phyloP scores from a whole-genome alignment of 2,888 invertebrate species.

The Phyllotreta striolata region DNA sequence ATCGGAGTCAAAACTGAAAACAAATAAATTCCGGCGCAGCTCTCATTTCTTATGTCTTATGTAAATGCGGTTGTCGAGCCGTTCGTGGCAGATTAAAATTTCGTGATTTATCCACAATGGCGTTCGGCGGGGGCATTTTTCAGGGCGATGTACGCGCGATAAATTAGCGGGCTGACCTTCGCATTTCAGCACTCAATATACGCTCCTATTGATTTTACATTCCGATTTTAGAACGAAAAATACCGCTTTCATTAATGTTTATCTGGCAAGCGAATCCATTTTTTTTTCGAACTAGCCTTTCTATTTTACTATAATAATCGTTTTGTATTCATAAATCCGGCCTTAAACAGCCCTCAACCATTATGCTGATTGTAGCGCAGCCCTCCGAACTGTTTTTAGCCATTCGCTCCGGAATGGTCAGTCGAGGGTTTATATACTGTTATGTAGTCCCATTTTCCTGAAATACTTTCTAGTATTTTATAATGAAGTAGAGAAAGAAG shows the following conservation, averaged over 20 bases:
- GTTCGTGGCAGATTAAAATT: slow-evolving; percentile 53
- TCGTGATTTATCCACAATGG: slow-evolving; percentile 37
- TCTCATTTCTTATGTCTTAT: slow-evolving; percentile 25
- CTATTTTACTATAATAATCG: too few species aligned
- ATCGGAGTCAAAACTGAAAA: slow-evolving; percentile 5
- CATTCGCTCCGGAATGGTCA: slow-evolving; percentile 37
- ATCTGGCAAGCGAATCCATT: too few species aligned
- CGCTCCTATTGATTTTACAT: too few species aligned
- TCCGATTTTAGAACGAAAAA: too few species aligned
- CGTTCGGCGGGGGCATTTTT: slow-evolving; percentile 39
- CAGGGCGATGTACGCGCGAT: slow-evolving; percentile 25
- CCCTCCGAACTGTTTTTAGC: slow-evolving; percentile 33
- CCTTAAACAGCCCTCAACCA: slow-evolving; percentile 25
- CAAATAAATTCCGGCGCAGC: slow-evolving; percentile 8
- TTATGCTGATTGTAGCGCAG: slow-evolving; percentile 46
- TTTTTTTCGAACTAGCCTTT: too few species aligned
- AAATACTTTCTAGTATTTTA: slow-evolving; percentile 56
- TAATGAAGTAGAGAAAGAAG: slow-evolving; percentile 56
- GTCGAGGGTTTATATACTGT: slow-evolving; percentile 53
- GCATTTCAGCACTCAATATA: too few species aligned
- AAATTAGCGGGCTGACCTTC: too few species aligned
- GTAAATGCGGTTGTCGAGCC: slow-evolving; percentile 45
- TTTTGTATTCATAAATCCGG: slow-evolving; percentile 9
- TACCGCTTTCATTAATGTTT: too few species aligned
- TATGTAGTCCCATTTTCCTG: slow-evolving; percentile 55